A percentile compares a stretch with the other conserved stretches of the same genome.
phyloP scores from a whole-genome alignment of 2,888 invertebrate species.

The Leptarthrus brevirostris region DNA sequence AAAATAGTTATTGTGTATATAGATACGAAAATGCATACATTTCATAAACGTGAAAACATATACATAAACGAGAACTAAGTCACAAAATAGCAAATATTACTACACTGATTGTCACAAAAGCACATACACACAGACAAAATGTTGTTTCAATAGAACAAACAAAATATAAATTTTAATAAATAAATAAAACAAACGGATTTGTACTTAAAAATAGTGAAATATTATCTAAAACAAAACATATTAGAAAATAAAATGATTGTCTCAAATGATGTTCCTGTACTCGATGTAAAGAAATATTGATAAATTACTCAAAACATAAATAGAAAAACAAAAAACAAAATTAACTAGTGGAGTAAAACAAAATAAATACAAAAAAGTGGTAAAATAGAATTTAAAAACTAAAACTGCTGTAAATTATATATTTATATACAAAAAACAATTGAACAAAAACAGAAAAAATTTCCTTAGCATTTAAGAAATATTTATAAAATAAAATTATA shows the following conservation, averaged over 20 bases:
- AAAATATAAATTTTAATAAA: neutral
- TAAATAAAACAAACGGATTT: neutral
- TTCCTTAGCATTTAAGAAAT: neutral
- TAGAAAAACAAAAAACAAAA: neutral
- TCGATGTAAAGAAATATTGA: neutral
- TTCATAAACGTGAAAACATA: neutral
- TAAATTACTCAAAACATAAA: neutral
- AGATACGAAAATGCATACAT: neutral
- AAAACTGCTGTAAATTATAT: neutral
- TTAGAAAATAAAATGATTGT: conserved; percentile 2
- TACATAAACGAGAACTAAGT: neutral
- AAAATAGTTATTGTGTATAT: conserved; percentile 3
- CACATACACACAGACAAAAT: neutral
- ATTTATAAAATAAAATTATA: neutral
- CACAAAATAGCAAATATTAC: conserved; percentile 6
- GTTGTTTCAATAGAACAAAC: too few relatives aligned
- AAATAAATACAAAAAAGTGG: neutral
- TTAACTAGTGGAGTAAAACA: neutral
- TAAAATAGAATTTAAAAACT: too few relatives aligned
- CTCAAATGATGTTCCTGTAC: conserved; percentile 12
- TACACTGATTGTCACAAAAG: neutral
- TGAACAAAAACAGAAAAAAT: neutral
- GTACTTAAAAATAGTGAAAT: conserved; percentile 3
- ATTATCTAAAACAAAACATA: neutral
- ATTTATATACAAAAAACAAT: neutral